Evolutionary conservation across 2,113 vertebrate genomes (phyloP), one percentile per base, ranked within the genome.

Genomic region (Megalops atlanticus): DNA sequence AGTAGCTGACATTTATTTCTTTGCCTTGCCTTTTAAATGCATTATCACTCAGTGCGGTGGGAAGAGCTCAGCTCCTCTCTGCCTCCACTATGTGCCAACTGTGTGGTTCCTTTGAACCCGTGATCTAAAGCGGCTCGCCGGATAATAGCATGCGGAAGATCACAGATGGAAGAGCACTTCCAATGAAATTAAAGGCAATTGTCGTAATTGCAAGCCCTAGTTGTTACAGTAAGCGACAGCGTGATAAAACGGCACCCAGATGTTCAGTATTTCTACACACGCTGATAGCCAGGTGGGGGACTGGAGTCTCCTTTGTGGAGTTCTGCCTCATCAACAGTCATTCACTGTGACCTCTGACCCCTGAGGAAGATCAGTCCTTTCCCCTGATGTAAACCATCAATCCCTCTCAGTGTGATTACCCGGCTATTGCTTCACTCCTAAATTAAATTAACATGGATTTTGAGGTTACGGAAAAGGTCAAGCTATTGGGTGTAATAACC

Each of bases 181-280:
- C 35, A 76, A 54, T 58, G 45, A 82, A 82, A 82, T 81, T 74
- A 80, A 70, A 76, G 33, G 75, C 68, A 84, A 79, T 86, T 75
- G 81, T 36, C 2, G 69, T 82, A 88, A 88, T 84, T 82, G 75
- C 75, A n/a, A 80, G 45, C 71, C 39, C 15, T 54, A 77, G 76
- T 78, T 84, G 74, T 87, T 82, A 79, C 78, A 77, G 73, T 83
- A 38, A 81, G 82, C 78, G 74, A 78, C 54, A 80, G 5, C 52
- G 75, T 69, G 81, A 21, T 71, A 69, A 82, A 79, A 79, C 58
- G 16, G 52, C 39, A 16, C 43, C 54, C 82, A 82, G 85, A 82
- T 82, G 82, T 77, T 70, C 1, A 31, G 4, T 41, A 38, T 64
- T 76, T 68, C 45, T 71, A 15, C 70, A 77, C 43, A 80, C 74